Evolutionary conservation across 2,113 vertebrate species (phyloP), one percentile per base, ranked within the genome.

Genomic region (Callospermophilus lateralis): DNA sequence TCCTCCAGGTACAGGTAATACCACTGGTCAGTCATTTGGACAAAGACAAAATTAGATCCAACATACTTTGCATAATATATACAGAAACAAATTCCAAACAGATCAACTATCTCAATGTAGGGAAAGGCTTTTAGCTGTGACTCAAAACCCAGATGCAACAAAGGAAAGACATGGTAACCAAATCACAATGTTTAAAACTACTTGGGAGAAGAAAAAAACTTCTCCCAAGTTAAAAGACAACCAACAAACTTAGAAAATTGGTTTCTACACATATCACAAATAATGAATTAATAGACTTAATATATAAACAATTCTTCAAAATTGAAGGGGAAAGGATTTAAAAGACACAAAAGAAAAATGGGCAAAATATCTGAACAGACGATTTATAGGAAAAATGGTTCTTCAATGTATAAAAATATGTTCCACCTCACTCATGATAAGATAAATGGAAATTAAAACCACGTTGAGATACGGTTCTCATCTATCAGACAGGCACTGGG

Each of bases 351-450:
- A 78, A 85, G 63, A 70, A 76, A 90, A 85, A 61, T 63, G 22
- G 68, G 3, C 8, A 42, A 90, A 85, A 86, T 26, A n/a, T 16
- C 48, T 42, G 53, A 86, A 79, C 34, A 58, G 42, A 32, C 6
- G 42, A 81, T 5, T 86, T 51, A 96, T 24, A 83, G 85, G 19
- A 96, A 90, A 93, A 90, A 83, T 10, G 8, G 13, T 72, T 30
- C 34, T 93, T 42, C 78, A 70, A 51, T 45, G 16, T 86, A 68
- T 55, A 42, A 81, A 79, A 81, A 32, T 30, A 26, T 34, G 42
- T 34, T 70, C 39, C n/a, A 1, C 19, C 13, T 93, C 70, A 68
- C n/a, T 76, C 73, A 34, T 67, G 26, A n/a, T 51, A 84, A 84
- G n/a, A 34, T 39, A 90, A 68, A 70, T 45, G 55, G 53, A 88